phyloP scores from a whole-genome alignment of 2,797 vertebrate species.

The Oreortyx pictus region DNA sequence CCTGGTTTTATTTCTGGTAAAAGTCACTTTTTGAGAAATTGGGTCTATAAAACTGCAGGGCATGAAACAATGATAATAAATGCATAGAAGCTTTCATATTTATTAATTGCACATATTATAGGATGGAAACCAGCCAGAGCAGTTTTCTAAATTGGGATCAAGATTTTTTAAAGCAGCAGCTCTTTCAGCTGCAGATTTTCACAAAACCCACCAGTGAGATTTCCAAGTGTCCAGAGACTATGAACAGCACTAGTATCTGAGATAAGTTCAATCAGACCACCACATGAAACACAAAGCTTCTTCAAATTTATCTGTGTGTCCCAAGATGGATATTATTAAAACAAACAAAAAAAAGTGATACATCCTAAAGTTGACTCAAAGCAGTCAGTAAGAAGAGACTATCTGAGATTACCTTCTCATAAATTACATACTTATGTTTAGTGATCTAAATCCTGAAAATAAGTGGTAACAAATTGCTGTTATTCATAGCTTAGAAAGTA shows the following conservation, averaged over 20 bases:
- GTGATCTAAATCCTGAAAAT: neutral
- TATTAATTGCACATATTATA: constrained; percentile 52
- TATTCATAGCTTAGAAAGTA: neutral
- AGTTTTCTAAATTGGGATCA: constrained; percentile 48
- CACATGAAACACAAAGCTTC: neutral
- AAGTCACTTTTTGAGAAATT: constrained; percentile 34
- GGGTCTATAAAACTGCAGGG: constrained; percentile 46
- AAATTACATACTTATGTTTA: neutral
- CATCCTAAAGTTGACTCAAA: neutral
- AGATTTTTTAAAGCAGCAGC: constrained; percentile 17
- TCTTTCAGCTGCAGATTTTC: neutral
- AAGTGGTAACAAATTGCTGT: neutral
- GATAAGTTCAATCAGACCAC: neutral
- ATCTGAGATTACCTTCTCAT: neutral
- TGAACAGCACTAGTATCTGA: neutral
- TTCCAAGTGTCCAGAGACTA: neutral
- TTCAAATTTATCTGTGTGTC: neutral
- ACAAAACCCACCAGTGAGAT: neutral
- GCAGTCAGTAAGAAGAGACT: neutral
- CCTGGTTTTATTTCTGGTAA: constrained; percentile 37
- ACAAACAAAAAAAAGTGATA: neutral
- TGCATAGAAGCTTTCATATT: constrained; percentile 51
- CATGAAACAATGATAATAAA: constrained; percentile 40
- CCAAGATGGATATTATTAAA: neutral
- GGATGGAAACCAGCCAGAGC: neutral